phyloP scores from a whole-genome alignment of 2,888 invertebrate species.

The Bimastos eiseni region DNA sequence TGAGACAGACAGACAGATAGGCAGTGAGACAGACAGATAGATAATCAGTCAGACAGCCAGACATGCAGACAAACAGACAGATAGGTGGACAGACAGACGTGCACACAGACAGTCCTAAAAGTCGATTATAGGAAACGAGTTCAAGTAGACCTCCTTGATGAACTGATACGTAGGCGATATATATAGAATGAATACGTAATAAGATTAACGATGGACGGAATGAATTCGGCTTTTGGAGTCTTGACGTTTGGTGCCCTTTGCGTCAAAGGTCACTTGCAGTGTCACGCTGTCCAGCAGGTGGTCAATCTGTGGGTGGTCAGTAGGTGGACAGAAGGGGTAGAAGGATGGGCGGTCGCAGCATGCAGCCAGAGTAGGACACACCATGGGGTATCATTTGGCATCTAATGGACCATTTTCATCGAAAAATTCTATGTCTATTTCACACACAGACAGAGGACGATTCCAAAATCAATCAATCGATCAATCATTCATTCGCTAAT shows the following conservation, averaged over 20 bases:
- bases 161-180: not conserved
- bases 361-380: too few species aligned
- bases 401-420: not conserved
- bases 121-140: too few species aligned
- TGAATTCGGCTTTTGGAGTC: not conserved
- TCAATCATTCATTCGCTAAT: not conserved
- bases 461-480: not conserved
- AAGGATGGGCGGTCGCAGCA: too few species aligned
- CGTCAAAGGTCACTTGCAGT: not conserved
- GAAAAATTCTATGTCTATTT: slow-evolving; percentile 9
- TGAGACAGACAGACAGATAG: too few species aligned
- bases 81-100: too few species aligned
- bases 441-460: too few species aligned
- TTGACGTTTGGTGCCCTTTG: not conserved
- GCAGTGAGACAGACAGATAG: too few species aligned
- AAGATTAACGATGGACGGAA: not conserved
- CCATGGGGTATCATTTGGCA: too few species aligned
- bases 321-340: not conserved
- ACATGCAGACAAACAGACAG: too few species aligned
- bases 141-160: too few species aligned
- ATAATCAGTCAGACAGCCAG: too few species aligned
- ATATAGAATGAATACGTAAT: not conserved
- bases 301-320: not conserved
- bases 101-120: too few species aligned
- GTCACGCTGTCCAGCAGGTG: not conserved